Percentiles rank a stretch among this genome's conserved stretches.
Conservation (phyloP, 2,113 vertebrate genomes). For the Pseudonaja textilis region DNA sequence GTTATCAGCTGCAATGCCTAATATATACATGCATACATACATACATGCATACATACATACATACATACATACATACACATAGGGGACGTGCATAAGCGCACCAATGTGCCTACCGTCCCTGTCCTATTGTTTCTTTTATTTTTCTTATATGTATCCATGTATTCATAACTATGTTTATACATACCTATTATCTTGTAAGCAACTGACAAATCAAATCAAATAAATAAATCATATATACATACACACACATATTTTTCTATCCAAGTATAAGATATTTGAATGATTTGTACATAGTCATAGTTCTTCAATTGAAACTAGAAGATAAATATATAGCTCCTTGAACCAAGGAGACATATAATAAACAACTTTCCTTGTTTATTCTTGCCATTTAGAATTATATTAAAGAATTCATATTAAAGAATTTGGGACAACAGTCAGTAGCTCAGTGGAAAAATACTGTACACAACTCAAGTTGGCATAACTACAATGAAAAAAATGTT, state of each 20-base stretch:
- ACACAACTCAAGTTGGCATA: not conserved
- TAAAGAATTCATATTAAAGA: slow-evolving; percentile 56
- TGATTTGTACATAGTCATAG: slow-evolving; percentile 23
- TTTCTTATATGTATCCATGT: no score
- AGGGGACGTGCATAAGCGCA: no score
- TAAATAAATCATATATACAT: not conserved
- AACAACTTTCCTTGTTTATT: slow-evolving; percentile 39
- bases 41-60: not conserved
- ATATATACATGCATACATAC: not conserved
- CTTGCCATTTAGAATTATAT: not conserved
- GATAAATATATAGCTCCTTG: slow-evolving; percentile 31
- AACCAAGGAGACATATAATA: slow-evolving; percentile 47
- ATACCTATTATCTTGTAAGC: no score
- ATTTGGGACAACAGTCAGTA: slow-evolving; percentile 9
- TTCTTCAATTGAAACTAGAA: slow-evolving; percentile 52
- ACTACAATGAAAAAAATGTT: not conserved
- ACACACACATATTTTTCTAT: not conserved
- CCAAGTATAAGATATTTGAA: slow-evolving; percentile 12
- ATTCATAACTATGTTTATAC: no score
- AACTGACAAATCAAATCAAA: no score
- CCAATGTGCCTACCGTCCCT: no score
- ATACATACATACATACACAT: not conserved
- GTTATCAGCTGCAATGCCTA: slow-evolving; percentile 22
- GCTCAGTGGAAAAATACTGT: not conserved
- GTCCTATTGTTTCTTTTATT: no score